Base-by-base conservation (phyloP, 2,888 invertebrate genomes). In the Caenorhabditis zanzibari region DNA sequence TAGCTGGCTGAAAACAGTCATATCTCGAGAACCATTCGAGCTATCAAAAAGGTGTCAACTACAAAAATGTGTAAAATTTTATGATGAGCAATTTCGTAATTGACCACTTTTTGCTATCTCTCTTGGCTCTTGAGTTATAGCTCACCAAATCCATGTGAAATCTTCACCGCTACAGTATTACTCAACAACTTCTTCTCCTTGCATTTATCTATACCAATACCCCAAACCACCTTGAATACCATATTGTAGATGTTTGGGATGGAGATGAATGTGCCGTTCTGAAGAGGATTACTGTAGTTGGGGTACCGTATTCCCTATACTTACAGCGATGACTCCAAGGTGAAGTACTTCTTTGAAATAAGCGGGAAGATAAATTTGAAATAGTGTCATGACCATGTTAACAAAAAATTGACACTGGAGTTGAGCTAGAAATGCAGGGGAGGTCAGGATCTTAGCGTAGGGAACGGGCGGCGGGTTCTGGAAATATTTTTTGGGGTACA, bases 241-340 rank as follows among this genome's bases (percentile, higher is more conserved):
- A 90, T 77, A 35, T 86, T 86, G 16, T 84, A 82, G 10, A 86
- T 74, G 68, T 89, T 89, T 1, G 90, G 90, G 6, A 88, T 81
- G 3, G 90, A 79, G 24, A 88, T 86, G 81, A 85, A 89, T 24
- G 85, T 72, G 10, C 90, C 90, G 64, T 90, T 90, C 88, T 88
- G 71, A 52, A 86, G 14, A 44, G 24, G 24, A 24, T 26, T 26
- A 24, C 26, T 4, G 54, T 54, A 26, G 22, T 19, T 35, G 7
- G 19, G 32, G n/a, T 10, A 10, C 59, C 10, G n/a, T 1, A 19
- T 6, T 10, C 12, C 16, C 5, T 28, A 1, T 5, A 28, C 84
- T 44, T 32, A 88, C 87, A 22, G 81, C 73, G 28, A 88, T 81
- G 12, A 88, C 84, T 16, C 85, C 85, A 22, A 88, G 68, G 28